phyloP scores from a whole-genome alignment of 1,140 invertebrate genomes.

The Pararge aegeria region DNA sequence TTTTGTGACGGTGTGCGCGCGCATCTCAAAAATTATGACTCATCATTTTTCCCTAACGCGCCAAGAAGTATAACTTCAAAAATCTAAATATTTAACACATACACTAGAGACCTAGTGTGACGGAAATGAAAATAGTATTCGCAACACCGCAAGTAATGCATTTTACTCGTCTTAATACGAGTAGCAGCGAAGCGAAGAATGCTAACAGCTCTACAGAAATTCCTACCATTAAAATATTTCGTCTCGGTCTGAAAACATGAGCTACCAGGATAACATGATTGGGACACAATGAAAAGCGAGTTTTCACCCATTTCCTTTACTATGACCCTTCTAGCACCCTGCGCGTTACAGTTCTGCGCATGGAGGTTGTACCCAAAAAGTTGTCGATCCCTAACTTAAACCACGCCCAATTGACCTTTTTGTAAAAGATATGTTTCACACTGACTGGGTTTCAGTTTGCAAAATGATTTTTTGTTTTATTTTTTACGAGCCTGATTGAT shows the following conservation, averaged over 20 bases:
- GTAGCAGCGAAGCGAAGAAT: too few relatives aligned
- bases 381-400: conserved; percentile 22
- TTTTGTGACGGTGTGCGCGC: too few relatives aligned
- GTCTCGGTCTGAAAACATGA: conserved; percentile 30
- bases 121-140: too few relatives aligned
- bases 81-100: too few relatives aligned
- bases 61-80: too few relatives aligned
- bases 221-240: conserved; percentile 5
- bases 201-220: background rate
- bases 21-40: too few relatives aligned
- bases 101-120: too few relatives aligned
- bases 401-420: conserved; percentile 20
- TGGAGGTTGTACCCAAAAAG: conserved; percentile 17
- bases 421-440: conserved; percentile 1
- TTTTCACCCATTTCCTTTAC: conserved; percentile 1
- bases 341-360: conserved; percentile 28
- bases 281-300: background rate
- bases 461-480: too few relatives aligned
- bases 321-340: conserved; percentile 13
- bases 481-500: too few relatives aligned
- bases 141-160: too few relatives aligned
- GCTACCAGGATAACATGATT: conserved; percentile 30
- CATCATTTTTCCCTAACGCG: too few relatives aligned
- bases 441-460: background rate
- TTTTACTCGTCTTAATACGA: too few relatives aligned